These are phyloP conservation scores for Melanotaenia parkinsoni DNA, from an alignment of 2,797 vertebrate species.

Conservation along the genomic window DNA sequence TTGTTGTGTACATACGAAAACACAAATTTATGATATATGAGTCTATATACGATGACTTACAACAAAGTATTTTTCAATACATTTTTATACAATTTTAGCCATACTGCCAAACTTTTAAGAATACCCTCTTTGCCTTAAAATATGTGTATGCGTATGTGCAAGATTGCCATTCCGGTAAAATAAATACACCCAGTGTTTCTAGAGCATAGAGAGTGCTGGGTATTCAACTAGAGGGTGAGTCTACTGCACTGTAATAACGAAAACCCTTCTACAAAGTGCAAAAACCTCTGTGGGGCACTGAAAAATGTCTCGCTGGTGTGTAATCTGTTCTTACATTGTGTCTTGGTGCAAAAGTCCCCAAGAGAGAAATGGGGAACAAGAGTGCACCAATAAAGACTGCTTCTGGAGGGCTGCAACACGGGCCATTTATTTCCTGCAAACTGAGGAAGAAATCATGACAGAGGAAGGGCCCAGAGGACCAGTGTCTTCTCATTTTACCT, in stretches of 20 bases:
- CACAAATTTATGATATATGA: not conserved
- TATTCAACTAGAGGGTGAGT: constrained; percentile 65
- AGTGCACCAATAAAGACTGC: constrained; percentile 49
- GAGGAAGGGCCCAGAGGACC: constrained; percentile 46
- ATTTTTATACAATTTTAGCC: not conserved
- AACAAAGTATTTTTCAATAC: not conserved
- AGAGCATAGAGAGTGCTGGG: constrained; percentile 45
- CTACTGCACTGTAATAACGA: constrained; percentile 63
- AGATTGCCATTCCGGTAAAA: too few relatives aligned
- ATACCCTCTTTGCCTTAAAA: not conserved
- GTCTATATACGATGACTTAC: too few relatives aligned
- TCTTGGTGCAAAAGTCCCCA: constrained; percentile 50
- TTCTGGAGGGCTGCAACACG: constrained; percentile 55
- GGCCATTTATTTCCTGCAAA: constrained; percentile 56
- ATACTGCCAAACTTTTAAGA: not conserved
- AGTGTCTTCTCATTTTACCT: constrained; percentile 56
- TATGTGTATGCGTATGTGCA: too few relatives aligned
- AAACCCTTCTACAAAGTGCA: constrained; percentile 63
- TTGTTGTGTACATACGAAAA: not conserved
- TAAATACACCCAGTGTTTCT: constrained; percentile 41
- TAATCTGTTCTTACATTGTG: constrained; percentile 67
- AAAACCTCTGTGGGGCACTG: constrained; percentile 48
- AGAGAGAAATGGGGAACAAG: constrained; percentile 51
- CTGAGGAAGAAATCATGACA: constrained; percentile 42
- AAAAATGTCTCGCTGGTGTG: constrained; percentile 70